phyloP scores from a whole-genome alignment of 2,113 vertebrate species.

The Camelus dromedarius region DNA sequence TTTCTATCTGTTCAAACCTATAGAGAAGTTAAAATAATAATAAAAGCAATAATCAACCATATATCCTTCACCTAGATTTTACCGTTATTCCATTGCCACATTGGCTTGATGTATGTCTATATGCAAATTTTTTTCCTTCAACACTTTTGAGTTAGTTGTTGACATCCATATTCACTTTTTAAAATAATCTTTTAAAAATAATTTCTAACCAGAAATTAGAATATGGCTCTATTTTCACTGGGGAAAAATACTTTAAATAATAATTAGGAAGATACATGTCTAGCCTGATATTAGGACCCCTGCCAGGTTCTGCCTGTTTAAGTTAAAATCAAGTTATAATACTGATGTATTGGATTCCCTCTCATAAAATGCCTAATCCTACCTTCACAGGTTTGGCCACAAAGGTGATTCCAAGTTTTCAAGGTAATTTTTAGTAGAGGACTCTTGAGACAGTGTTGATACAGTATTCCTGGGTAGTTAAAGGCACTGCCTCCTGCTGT shows the following conservation, averaged over 20 bases:
- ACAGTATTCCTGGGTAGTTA: neutral
- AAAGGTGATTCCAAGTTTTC: slow-evolving; percentile 24
- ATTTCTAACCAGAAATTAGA: slow-evolving; percentile 41
- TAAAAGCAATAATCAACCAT: neutral
- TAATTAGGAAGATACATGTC: slow-evolving; percentile 34
- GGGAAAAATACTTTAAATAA: slow-evolving; percentile 32
- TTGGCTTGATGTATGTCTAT: neutral
- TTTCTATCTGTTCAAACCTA: slow-evolving; percentile 39
- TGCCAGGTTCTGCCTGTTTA: slow-evolving; percentile 36
- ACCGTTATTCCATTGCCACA: neutral
- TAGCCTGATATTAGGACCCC: neutral
- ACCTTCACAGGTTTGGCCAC: neutral
- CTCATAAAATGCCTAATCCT: slow-evolving; percentile 39
- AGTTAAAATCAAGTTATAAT: slow-evolving; percentile 54
- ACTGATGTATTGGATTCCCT: slow-evolving; percentile 6
- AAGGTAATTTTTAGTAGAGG: slow-evolving; percentile 12
- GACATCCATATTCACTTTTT: slow-evolving; percentile 4
- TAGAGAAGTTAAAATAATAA: slow-evolving; percentile 45
- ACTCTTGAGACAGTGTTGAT: neutral
- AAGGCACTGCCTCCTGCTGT: slow-evolving; percentile 74
- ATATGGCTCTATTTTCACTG: slow-evolving; percentile 31
- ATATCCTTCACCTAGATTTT: slow-evolving; percentile 9
- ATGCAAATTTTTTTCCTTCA: neutral
- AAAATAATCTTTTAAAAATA: slow-evolving; percentile 46
- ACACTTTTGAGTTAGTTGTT: neutral